These are phyloP conservation scores for Lacerta bilineata DNA, from an alignment of 2,797 vertebrate species.

Conservation along the genomic window DNA sequence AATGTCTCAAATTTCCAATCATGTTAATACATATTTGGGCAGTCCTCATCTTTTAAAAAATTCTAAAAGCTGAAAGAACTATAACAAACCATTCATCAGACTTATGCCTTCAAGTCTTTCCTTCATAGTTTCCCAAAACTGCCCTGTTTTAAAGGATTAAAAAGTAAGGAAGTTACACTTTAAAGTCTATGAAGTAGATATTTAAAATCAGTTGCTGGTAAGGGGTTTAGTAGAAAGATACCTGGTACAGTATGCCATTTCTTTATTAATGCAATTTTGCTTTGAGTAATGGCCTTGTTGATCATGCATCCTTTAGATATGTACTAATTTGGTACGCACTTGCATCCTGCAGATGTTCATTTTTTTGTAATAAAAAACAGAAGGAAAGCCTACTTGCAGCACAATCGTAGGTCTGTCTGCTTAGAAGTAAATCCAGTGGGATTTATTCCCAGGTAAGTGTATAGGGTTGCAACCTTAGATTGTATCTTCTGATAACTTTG, in stretches of 20 bases:
- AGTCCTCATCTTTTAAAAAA: neutral
- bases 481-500: conserved; percentile 11
- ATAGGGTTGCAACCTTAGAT: neutral
- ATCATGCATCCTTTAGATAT: conserved; percentile 14
- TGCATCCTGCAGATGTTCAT: conserved; percentile 23
- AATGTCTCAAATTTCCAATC: neutral
- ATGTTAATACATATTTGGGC: neutral
- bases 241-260: neutral
- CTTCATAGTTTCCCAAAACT: neutral
- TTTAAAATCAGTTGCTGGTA: neutral
- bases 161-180: neutral
- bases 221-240: neutral
- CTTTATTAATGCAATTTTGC: neutral
- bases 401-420: neutral
- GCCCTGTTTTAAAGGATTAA: neutral
- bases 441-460: conserved; percentile 3
- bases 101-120: neutral
- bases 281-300: neutral
- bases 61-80: neutral
- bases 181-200: neutral
- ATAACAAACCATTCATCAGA: neutral
- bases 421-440: conserved; percentile 12
- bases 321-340: neutral
- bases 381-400: conserved; percentile 28
- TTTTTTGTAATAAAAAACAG: conserved; percentile 17